Base-by-base conservation (phyloP, 2,888 invertebrate genomes). In the Seladonia tumulorum region DNA sequence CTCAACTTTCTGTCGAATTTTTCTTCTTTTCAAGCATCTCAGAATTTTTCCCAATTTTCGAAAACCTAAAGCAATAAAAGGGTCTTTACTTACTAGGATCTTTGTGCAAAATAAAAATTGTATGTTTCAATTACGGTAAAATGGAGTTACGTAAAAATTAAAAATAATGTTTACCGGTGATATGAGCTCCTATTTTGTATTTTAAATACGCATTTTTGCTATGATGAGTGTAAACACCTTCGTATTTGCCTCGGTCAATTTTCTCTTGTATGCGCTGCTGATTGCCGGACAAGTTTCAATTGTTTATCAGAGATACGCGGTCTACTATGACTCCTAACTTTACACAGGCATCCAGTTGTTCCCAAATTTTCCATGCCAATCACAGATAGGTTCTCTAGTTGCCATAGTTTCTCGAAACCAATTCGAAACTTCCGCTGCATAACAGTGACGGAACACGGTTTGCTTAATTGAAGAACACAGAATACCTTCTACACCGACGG, bases 391-490 rank as follows among this genome's bases (percentile, higher is more conserved):
- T 63, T 63, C 25, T 63, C 29, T 29, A 63, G 63, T 63, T 63
- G 63, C 63, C 63, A 63, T 63, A 63, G 63, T 63, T 63, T 63
- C 63, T 14, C 16, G 25, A 63, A 63, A 63, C 63, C 63, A 63
- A 63, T 63, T 29, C 63, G 63, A 29, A 63, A 63, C 63, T 63
- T 63, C 63, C 63, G 16, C 29, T 29, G 16, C 63, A 63, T 25
- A 63, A 63, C 63, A 63, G 63, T 63, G 63, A 63, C 63, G 63
- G 63, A 63, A 25, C 63, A 63, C 63, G 29, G 63, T 29, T 63
- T 63, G 25, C 63, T 63, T 63, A 63, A 63, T 63, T 63, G 63
- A 63, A 63, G 29, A 63, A 63, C 63, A 63, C 25, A 63, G 63
- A 63, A 63, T 63, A 63, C 63, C 63, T 63, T 63, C 25, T 63